A percentile compares a stretch with the other conserved stretches of the same genome.
These are phyloP conservation scores for Aphrocallistes beatrix DNA, from an alignment of 37 sponge, comb jelly and placozoan species.

Conservation along the genomic window DNA sequence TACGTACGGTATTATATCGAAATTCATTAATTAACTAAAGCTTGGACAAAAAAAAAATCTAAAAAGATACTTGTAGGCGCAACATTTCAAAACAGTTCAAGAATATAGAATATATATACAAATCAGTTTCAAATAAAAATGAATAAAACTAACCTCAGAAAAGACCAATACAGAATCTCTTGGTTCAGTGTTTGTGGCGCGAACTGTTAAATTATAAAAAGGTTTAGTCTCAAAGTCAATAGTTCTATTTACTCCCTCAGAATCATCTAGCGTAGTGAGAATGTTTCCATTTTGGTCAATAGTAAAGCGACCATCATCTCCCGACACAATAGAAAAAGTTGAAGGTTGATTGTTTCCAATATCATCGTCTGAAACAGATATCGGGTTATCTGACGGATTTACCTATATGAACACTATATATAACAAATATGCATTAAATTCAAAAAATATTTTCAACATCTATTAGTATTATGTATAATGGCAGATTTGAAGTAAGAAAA, in stretches of 20 bases:
- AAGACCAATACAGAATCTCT: not conserved
- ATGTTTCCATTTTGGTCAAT: not conserved
- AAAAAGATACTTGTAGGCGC: not conserved
- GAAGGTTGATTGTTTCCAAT: constrained; percentile 13
- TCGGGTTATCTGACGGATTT: not conserved
- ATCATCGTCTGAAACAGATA: not conserved
- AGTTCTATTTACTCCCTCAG: not conserved
- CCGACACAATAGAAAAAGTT: not conserved
- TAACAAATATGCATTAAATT: too few species aligned
- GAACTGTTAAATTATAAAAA: not conserved
- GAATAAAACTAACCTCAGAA: not conserved
- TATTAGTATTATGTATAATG: too few species aligned
- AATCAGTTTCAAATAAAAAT: not conserved
- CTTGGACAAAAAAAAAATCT: too few species aligned
- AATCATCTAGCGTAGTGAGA: not conserved
- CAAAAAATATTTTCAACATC: too few species aligned
- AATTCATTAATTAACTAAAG: too few species aligned
- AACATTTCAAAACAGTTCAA: not conserved
- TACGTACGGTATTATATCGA: too few species aligned
- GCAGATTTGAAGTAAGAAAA: too few species aligned
- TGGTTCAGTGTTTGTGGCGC: not conserved
- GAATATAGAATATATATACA: not conserved
- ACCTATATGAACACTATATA: not conserved
- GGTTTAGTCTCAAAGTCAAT: constrained; percentile 3
- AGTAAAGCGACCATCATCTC: not conserved